phyloP scores from a whole-genome alignment of 2,113 vertebrate genomes.

The Macheiramphus alcinus region DNA sequence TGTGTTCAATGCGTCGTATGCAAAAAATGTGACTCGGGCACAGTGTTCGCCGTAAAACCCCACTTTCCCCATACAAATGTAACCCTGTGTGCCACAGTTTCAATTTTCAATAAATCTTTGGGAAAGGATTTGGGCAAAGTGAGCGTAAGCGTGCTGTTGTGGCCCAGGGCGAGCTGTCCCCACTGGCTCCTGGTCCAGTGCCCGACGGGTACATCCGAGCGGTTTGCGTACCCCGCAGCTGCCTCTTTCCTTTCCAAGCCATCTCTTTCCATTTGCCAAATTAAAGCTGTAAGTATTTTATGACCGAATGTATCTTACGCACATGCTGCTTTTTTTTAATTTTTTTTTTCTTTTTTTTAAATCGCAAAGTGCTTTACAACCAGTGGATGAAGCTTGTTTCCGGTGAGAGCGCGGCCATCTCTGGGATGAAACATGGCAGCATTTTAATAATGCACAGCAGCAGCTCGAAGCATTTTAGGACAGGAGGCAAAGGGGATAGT shows the following conservation, averaged over 20 bases:
- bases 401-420: background rate
- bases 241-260: background rate
- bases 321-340: fast-evolving
- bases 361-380: background rate
- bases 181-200: fast-evolving
- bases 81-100: background rate
- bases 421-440: slow-evolving; percentile 31
- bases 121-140: slow-evolving; percentile 22
- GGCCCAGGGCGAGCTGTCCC: background rate
- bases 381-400: background rate
- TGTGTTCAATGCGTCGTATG: background rate
- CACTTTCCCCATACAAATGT: background rate
- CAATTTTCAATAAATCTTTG: slow-evolving; percentile 58
- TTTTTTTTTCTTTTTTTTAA: background rate
- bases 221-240: fast-evolving
- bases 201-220: fast-evolving
- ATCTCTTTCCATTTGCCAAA: background rate
- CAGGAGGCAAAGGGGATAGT: background rate
- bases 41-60: background rate
- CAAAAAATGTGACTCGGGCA: background rate
- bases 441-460: slow-evolving; percentile 44
- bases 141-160: background rate
- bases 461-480: slow-evolving; percentile 13
- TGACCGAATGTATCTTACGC: background rate
- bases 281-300: slow-evolving; percentile 1